Base-by-base conservation (phyloP, 2,797 vertebrate species). In the Esox masquinongy region DNA sequence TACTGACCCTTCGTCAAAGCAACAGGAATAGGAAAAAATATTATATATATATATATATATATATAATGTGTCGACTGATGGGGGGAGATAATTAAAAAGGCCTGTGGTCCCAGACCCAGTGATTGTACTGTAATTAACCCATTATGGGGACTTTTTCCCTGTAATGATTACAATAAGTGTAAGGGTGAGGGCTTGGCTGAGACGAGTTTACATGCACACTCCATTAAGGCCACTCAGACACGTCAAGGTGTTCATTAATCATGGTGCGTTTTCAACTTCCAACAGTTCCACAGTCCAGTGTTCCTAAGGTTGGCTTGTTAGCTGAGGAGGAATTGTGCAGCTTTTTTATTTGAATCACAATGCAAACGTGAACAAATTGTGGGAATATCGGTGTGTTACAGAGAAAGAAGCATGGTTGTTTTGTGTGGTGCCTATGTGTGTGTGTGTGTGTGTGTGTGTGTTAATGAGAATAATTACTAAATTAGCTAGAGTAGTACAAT, bases 111-210 rank as follows among this genome's bases (percentile, higher is more conserved):
- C 79, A 82, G 88, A 85, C 84, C 86, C 73, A 53, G 50, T 78
- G 82, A 90, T 90, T 82, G 84, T 81, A 82, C 77, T 80, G 84
- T 91, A 91, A 92, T 93, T 92, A 92, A 93, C 87, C 89, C 88
- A 92, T 92, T 92, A 91, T 83, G 87, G 77, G 79, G 78, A 86
- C 86, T 81, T 78, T 85, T 86, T 82, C 82, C 77, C 75, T 79
- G 83, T 90, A 91, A 93, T 92, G 85, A 92, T 89, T 91, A 90
- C 88, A 91, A 89, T 88, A 91, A 91, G 91, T 92, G 91, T 89
- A 89, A 91, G 89, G 87, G 84, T 88, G 88, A 91, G 75, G 82
- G 84, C 88, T 79, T 91, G 91, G 90, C 87, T 86, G 80, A 76
- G 80, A 81, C 79, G 83, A 83, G 72, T 87, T 89, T 90, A 92